Evolutionary conservation across 2,888 invertebrate species (phyloP).

Genomic region (Macrosiphum euphorbiae): DNA sequence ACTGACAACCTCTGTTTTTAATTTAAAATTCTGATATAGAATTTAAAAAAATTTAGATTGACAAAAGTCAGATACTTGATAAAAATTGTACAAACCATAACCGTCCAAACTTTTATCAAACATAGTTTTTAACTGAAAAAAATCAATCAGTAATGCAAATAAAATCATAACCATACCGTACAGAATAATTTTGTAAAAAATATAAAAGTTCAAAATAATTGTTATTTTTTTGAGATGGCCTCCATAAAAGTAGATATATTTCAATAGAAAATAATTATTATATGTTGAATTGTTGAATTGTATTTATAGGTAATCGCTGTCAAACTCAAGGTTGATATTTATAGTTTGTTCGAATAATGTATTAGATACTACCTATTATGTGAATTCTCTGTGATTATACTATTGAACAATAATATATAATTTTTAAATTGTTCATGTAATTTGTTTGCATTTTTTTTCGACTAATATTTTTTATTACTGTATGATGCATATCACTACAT

Average conservation of each 20-base stretch:
- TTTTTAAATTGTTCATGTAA: neutral
- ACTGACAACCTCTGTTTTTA: neutral
- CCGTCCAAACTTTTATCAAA: neutral
- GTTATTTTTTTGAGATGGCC: neutral
- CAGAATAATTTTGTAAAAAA: neutral
- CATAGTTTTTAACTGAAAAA: neutral
- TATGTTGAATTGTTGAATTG: neutral
- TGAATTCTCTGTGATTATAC: neutral
- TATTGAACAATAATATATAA: neutral
- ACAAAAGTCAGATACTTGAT: neutral
- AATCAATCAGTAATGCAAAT: neutral
- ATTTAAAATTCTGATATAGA: neutral
- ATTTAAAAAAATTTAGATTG: neutral
- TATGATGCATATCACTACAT: neutral
- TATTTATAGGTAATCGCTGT: neutral
- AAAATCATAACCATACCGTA: neutral
- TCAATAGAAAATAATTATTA: neutral
- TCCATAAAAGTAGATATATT: neutral
- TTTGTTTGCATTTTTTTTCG: neutral
- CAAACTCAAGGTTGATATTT: neutral
- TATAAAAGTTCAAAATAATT: neutral
- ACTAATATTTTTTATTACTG: neutral
- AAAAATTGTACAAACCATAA: neutral
- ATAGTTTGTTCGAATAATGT: neutral
- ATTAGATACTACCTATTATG: neutral